Evolutionary conservation across 2,797 vertebrate species (phyloP).

Genomic region (Scolopax bukidnonensis): DNA sequence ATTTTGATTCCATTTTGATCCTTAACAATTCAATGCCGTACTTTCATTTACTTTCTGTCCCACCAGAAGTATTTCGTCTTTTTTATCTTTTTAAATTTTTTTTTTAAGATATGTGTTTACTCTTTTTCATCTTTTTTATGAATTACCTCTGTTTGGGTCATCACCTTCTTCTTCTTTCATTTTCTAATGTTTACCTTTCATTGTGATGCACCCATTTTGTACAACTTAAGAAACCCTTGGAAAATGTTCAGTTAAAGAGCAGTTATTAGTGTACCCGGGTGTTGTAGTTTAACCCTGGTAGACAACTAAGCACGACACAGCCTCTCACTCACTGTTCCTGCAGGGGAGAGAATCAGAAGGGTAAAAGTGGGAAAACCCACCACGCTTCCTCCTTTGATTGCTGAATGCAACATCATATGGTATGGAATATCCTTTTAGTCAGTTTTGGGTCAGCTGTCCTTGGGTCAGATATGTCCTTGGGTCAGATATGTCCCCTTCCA

Average conservation of each 20-base stretch:
- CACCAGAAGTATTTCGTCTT: background rate
- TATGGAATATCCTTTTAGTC: background rate
- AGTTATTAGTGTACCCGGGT: background rate
- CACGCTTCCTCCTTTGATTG: background rate
- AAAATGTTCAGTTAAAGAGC: background rate
- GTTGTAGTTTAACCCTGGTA: background rate
- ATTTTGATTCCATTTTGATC: background rate
- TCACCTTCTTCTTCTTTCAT: background rate
- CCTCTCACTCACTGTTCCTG: background rate
- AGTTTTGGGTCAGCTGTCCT: background rate
- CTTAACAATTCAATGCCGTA: background rate
- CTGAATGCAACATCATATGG: background rate
- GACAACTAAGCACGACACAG: background rate
- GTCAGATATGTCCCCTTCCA: accelerated
- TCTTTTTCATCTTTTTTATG: background rate
- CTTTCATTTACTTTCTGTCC: background rate
- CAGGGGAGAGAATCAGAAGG: background rate
- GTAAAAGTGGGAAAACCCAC: background rate
- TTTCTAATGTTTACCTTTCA: background rate
- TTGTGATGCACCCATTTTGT: background rate
- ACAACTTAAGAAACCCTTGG: background rate
- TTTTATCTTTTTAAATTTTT: background rate
- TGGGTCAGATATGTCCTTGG: too few relatives aligned
- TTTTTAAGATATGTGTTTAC: background rate
- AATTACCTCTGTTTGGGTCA: background rate